Evolutionary conservation across 2,888 invertebrate genomes (phyloP), one percentile per base, ranked within the genome.

Genomic region (Cryptocephalus moraei): DNA sequence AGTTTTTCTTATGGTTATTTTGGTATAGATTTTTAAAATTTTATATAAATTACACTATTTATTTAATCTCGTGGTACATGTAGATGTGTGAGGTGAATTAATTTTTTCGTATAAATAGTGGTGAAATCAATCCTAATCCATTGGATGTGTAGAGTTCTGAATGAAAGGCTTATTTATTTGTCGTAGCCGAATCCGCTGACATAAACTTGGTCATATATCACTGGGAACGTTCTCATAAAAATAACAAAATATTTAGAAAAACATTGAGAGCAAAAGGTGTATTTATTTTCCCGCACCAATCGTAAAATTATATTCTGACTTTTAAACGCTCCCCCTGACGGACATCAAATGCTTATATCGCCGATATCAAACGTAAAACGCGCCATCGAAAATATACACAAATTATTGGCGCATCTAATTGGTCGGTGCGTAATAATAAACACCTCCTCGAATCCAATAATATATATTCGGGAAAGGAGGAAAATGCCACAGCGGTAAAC

Each of bases 181-280:
- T 36, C 38, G 12, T 4, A 32, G 14, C 22, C 22, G 36, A 10
- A 44, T 45, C 41, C 43, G 43, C 39, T 46, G 41, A 22, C 13
- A 14, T 13, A 32, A 33, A 33, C 32, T 41, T 41, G 14, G 34
- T 42, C 46, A 42, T 42, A 46, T 46, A 46, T 46, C 34, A 46
- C 41, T 42, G 39, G 33, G 41, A 42, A 46, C 43, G 39, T 46
- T 40, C 22, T 46, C 46, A 46, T 46, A 46, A 46, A 46, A 41
- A 41, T 46, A 41, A 46, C 46, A 46, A 46, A 46, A 42, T 41
- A 41, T 46, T 46, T 46, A 42, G 36, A 36, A 46, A 46, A 46
- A 46, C 42, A 46, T 46, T 33, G 32, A 22, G n/a, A 36, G 10
- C 41, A 14, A 46, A 46, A 42, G 32, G 46, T 22, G 12, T 33